Base-by-base conservation (phyloP, 2,113 vertebrate genomes). In the Plecturocebus donacophilus region DNA sequence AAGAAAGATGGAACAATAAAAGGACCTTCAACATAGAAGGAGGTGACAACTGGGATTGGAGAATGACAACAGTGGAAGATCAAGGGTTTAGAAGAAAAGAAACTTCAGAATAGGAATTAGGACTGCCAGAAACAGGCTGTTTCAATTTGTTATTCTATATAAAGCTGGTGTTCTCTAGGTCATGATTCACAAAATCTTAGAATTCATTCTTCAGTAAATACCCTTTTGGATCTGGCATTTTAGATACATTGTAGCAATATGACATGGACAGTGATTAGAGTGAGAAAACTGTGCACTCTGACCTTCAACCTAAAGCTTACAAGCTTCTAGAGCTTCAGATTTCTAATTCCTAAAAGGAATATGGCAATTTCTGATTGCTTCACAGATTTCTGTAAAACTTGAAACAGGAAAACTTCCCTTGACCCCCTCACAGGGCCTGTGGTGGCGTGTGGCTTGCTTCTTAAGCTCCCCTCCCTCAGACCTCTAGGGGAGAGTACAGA, bases 131-230 rank as follows among this genome's bases (percentile, higher is more conserved):
- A 70, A 83, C 1, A 84, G 20, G 19, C 35, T 85, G 13, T 23
- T 87, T 94, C 66, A 85, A 58, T 8, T 85, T 54, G 21, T 45
- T 76, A 13, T 68, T 47, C 79, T 90, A 21, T 25, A 23, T 75
- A 47, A 64, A 71, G 30, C 42, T 89, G n/a, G 20, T 49, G 38
- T 89, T 79, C 14, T 27, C 20, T 47, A 47, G 47, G 3, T 92
- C 42, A 87, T 54, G 20, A 56, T 76, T 8, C 42, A 40, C 11
- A 30, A 49, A 2, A 27, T 30, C 17, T 45, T 32, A 92, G 54
- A 86, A 91, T 91, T 90, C 42, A 76, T 35, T 93, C 70, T 91
- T 89, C 27, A n/a, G 14, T 79, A 87, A 47, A 87, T 45, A 71
- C 71, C 13, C 3, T 90, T 79, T 76, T 21, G 4, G 1, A n/a